Conservation (phyloP, 2,113 vertebrate genomes). For the Centropus unirufus region DNA sequence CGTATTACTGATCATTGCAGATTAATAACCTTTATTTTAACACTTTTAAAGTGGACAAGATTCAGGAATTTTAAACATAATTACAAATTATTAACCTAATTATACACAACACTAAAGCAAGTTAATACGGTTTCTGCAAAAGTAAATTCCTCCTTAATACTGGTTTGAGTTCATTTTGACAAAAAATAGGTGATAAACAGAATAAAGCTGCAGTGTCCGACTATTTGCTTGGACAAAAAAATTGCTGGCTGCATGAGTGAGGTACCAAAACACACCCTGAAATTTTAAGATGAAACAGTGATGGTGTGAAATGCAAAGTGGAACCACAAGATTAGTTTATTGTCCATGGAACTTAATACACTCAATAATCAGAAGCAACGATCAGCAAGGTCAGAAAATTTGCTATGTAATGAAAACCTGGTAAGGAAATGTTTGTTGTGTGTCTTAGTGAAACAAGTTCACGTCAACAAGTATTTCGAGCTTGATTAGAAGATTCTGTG, state of each 20-base stretch:
- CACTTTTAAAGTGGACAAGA: not conserved
- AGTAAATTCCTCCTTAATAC: not conserved
- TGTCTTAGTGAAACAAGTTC: not conserved
- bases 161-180: not conserved
- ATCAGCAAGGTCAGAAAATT: not conserved
- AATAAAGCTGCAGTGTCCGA: not conserved
- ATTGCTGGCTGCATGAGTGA: not conserved
- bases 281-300: not conserved
- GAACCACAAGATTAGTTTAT: not conserved
- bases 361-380: not conserved
- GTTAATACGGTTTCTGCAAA: not conserved
- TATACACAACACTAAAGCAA: not conserved
- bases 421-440: not conserved
- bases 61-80: not conserved
- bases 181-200: not conserved
- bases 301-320: not conserved
- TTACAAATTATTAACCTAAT: not conserved
- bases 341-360: not conserved
- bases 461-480: not conserved
- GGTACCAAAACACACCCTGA: not conserved
- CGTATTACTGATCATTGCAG: not conserved
- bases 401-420: not conserved
- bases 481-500: not conserved
- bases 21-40: not conserved
- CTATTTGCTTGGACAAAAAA: not conserved